These are phyloP conservation scores for Ochotona curzoniae DNA, from an alignment of 2,113 vertebrate species.

Conservation along the genomic window DNA sequence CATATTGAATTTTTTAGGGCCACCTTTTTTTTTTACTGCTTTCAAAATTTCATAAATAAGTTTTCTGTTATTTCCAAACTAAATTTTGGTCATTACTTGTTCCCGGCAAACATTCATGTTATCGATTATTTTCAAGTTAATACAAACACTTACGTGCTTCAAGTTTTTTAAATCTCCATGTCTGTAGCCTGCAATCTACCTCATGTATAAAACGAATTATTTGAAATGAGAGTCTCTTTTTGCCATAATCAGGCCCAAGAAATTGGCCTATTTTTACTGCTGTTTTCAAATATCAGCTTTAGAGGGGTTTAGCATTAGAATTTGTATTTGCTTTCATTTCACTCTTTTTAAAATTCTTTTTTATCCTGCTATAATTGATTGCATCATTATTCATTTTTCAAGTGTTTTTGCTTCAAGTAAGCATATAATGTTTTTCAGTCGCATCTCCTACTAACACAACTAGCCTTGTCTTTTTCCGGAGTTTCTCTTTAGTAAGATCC, in stretches of 20 bases:
- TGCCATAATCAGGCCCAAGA: not conserved
- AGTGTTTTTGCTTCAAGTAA: not conserved
- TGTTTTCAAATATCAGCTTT: not conserved
- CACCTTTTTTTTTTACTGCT: slow-evolving; percentile 7
- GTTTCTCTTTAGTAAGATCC: not conserved
- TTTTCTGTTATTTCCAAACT: slow-evolving; percentile 32
- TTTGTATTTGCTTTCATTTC: not conserved
- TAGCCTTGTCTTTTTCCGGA: not conserved
- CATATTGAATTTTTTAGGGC: slow-evolving; percentile 31
- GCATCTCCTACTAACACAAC: not conserved
- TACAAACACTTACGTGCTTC: slow-evolving; percentile 32
- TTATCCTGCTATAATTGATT: not conserved
- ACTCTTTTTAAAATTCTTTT: slow-evolving; percentile 10
- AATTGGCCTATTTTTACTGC: not conserved
- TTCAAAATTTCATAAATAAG: slow-evolving; percentile 2
- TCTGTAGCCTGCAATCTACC: not conserved
- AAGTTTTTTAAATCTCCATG: not conserved
- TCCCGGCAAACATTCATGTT: not conserved
- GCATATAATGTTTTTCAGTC: not conserved
- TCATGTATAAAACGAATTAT: not conserved
- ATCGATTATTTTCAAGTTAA: slow-evolving; percentile 5
- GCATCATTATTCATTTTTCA: not conserved
- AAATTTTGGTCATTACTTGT: slow-evolving; percentile 15
- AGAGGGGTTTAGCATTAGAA: not conserved
- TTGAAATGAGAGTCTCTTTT: not conserved